Evolutionary conservation across 2,797 vertebrate genomes (phyloP), one percentile per base, ranked within the genome.

Genomic region (Hephaestus fuliginosus): DNA sequence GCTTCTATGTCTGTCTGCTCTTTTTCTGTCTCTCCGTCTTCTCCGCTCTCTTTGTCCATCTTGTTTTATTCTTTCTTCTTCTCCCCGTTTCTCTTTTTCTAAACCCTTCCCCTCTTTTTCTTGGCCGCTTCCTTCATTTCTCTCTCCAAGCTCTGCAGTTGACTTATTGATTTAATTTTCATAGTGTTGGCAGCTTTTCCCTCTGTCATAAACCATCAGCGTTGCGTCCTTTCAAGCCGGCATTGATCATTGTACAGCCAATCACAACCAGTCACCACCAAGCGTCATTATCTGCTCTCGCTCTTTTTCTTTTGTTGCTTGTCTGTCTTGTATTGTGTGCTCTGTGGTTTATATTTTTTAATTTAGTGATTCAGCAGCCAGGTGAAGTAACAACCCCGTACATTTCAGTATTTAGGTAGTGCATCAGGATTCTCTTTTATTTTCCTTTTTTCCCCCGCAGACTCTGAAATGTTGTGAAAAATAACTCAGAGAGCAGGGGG

Each of bases 101-200:
- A 64, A 82, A 57, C 18, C 22, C 44, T 28, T 49, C 15, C 73
- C 57, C 57, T 83, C 76, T 76, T 53, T 76, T 53, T 68, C 76
- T 66, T 39, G 0, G 10, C 62, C 14, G 11, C 64, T 64, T 74
- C 57, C 70, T 83, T 83, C 69, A 70, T 88, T 87, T 83, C 74
- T 87, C 82, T 76, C 82, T 63, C 60, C 7, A 44, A 60, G 74
- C 84, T 61, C 75, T 43, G 43, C 83, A 70, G 91, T 86, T 86
- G 84, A 87, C 86, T 87, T 93, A 94, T 95, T 89, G 93, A 94
- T 95, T 95, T 92, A 77, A 93, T 95, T 94, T 95, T 93, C 91
- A 92, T 93, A 93, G 89, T 86, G 85, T 86, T 91, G 86, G 82
- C 78, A 87, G 90, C 86, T 89, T 83, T 83, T 89, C 84, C 78